Conservation (phyloP, 2,113 vertebrate genomes). For the Colistium nudipinnis region DNA sequence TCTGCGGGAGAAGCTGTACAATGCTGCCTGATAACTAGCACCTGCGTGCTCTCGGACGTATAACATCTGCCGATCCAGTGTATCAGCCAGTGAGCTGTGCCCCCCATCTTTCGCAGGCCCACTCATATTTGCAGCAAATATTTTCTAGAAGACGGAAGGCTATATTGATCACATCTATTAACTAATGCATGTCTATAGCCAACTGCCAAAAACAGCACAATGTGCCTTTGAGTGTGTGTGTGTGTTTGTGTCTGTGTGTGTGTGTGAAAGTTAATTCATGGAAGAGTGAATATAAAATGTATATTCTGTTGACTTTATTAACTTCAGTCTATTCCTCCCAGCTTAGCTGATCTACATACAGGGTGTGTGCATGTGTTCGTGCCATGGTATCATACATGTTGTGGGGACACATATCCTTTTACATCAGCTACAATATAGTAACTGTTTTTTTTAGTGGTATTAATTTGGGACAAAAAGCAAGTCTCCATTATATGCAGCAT, state of each 20-base stretch:
- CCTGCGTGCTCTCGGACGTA: background rate
- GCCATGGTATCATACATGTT: too few relatives aligned
- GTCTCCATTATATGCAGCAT: too few relatives aligned
- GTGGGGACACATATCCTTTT: background rate
- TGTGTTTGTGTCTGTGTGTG: background rate
- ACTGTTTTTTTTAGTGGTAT: too few relatives aligned
- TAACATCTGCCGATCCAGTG: background rate
- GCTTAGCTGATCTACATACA: too few relatives aligned
- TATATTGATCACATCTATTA: slow-evolving; percentile 3
- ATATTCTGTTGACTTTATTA: too few relatives aligned
- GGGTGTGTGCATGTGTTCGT: too few relatives aligned
- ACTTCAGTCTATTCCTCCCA: too few relatives aligned
- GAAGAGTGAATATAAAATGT: too few relatives aligned
- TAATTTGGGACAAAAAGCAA: too few relatives aligned
- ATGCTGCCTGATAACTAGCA: background rate
- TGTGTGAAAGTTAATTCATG: background rate
- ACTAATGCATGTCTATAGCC: background rate
- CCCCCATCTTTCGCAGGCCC: background rate
- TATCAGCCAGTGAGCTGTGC: background rate
- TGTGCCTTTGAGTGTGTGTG: background rate
- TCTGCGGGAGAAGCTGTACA: background rate
- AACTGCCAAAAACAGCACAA: slow-evolving; percentile 8
- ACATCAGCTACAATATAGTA: too few relatives aligned
- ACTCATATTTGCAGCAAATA: background rate
- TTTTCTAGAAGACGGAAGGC: background rate